Percentiles rank a stretch among this genome's conserved stretches.
Conservation (phyloP, 1,140 invertebrate species). For the Anadara kagoshimensis region DNA sequence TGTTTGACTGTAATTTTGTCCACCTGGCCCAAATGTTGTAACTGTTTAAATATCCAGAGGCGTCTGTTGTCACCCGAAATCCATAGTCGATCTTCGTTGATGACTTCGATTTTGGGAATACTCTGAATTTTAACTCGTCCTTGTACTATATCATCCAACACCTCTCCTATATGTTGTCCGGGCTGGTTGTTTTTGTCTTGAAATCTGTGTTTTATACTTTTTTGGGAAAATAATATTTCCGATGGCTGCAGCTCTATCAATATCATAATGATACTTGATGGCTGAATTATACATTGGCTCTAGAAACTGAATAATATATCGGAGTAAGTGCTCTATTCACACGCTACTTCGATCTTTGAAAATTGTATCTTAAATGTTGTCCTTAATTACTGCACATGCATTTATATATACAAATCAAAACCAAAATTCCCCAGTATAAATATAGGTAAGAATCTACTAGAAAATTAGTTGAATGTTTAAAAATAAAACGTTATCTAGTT, state of each 20-base stretch:
- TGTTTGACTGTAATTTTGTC: constrained; percentile 1
- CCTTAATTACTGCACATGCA: too few relatives aligned
- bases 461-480: too few relatives aligned
- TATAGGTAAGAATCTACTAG: too few relatives aligned
- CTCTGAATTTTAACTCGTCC: not conserved
- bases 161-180: constrained; percentile 14
- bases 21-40: constrained; percentile 7
- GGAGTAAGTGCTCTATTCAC: too few relatives aligned
- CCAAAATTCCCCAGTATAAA: too few relatives aligned
- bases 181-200: not conserved
- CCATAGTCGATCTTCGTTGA: constrained; percentile 1
- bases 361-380: too few relatives aligned
- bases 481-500: too few relatives aligned
- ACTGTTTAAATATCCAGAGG: constrained; percentile 23
- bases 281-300: too few relatives aligned
- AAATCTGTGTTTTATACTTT: constrained; percentile 6
- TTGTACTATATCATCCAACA: constrained; percentile 10
- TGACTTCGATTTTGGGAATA: constrained; percentile 16
- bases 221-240: constrained; percentile 20
- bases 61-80: constrained; percentile 25
- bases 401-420: too few relatives aligned
- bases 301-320: too few relatives aligned
- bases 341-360: too few relatives aligned
- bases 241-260: constrained; percentile 3
- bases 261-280: too few relatives aligned